A percentile compares a stretch with the other conserved stretches of the same genome.
Evolutionary conservation across 2,797 vertebrate genomes (phyloP).

Genomic region (Coracias cyanogaster): DNA sequence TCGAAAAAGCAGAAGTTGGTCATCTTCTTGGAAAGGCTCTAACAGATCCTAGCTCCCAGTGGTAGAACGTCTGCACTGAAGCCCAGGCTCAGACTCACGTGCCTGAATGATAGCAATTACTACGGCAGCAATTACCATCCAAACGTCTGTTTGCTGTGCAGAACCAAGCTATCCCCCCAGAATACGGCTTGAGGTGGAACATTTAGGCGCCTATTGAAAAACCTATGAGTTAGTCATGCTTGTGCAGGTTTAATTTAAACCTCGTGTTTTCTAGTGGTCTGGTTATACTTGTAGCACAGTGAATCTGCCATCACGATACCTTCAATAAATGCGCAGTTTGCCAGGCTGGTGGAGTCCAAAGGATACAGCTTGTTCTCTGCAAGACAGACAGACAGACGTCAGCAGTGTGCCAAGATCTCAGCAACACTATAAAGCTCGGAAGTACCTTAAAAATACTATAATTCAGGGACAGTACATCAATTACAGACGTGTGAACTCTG

Average conservation of each 20-base stretch:
- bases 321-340: constrained; percentile 83
- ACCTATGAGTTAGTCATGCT: background rate
- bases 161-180: background rate
- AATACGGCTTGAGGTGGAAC: background rate
- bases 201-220: background rate
- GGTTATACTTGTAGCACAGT: background rate
- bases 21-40: background rate
- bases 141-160: background rate
- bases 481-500: background rate
- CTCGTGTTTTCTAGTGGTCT: background rate
- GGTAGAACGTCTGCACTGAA: background rate
- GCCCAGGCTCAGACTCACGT: background rate
- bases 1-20: background rate
- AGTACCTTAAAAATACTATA: background rate
- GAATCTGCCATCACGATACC: constrained; percentile 75
- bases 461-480: background rate
- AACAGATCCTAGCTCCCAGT: background rate
- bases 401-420: background rate
- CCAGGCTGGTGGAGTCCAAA: constrained; percentile 88
- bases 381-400: constrained; percentile 57
- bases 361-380: constrained; percentile 85
- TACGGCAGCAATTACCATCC: background rate
- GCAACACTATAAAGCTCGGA: background rate
- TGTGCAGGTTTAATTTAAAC: background rate
- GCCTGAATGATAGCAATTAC: background rate